Conservation (phyloP, 2,888 invertebrate species). For the Drosophila birchii region DNA sequence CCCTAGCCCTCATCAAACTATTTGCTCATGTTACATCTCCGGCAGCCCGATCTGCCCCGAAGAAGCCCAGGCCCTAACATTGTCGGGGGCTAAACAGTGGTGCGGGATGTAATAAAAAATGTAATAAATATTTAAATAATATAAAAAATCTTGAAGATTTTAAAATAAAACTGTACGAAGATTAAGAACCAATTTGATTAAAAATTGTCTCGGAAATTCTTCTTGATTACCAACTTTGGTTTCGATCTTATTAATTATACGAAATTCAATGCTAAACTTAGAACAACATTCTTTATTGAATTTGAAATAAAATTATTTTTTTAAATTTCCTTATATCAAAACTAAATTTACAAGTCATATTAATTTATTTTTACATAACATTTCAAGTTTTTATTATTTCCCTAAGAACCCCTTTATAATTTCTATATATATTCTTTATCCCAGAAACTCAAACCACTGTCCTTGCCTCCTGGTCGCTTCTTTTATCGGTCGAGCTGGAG, state of each 20-base stretch:
- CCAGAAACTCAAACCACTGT: background rate
- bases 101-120: background rate
- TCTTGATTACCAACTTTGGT: background rate
- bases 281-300: background rate
- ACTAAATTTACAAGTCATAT: background rate
- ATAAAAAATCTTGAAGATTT: too few relatives aligned
- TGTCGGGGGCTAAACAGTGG: constrained; percentile 36
- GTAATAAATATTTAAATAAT: fast-evolving
- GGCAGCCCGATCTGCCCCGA: constrained; percentile 49
- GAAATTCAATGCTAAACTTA: background rate
- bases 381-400: background rate
- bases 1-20: constrained; percentile 47
- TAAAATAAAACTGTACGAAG: too few relatives aligned
- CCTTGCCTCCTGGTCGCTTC: constrained; percentile 19
- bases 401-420: background rate
- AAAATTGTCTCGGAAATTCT: background rate
- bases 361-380: too few relatives aligned
- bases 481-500: constrained; percentile 38
- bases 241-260: too few relatives aligned
- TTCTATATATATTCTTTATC: background rate
- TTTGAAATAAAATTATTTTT: too few relatives aligned
- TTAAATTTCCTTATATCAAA: background rate
- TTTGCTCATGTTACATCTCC: constrained; percentile 74
- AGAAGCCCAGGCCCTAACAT: constrained; percentile 29
- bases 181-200: too few relatives aligned